phyloP scores from a whole-genome alignment of 2,113 vertebrate species.

The Chaetodon trifascialis region DNA sequence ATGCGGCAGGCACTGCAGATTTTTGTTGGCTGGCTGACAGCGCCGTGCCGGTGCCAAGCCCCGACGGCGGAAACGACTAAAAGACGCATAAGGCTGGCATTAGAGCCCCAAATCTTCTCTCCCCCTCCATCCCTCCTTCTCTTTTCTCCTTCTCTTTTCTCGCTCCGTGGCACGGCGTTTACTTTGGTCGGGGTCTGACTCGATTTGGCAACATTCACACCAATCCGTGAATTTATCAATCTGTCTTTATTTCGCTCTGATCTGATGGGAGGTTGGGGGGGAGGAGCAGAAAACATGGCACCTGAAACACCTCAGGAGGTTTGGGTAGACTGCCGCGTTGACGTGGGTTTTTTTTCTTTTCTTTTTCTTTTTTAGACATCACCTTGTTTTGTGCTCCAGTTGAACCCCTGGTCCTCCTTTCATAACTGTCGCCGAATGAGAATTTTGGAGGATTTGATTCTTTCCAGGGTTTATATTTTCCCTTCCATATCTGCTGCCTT shows the following conservation, averaged over 20 bases:
- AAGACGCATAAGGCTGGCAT: slow-evolving; percentile 94
- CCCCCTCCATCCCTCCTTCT: slow-evolving; percentile 70
- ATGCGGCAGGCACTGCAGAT: slow-evolving; percentile 97
- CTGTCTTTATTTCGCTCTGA: slow-evolving; percentile 66
- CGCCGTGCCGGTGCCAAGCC: slow-evolving; percentile 92
- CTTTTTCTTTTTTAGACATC: slow-evolving; percentile 19
- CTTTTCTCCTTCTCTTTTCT: slow-evolving; percentile 72
- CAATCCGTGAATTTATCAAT: slow-evolving; percentile 69
- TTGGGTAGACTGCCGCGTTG: slow-evolving; percentile 13
- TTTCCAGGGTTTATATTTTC: slow-evolving; percentile 61
- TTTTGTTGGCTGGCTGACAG: slow-evolving; percentile 96
- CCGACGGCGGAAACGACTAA: slow-evolving; percentile 94
- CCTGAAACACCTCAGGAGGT: slow-evolving; percentile 57
- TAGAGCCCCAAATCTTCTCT: slow-evolving; percentile 90
- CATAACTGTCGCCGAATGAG: slow-evolving; percentile 40
- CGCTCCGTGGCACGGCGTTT: slow-evolving; percentile 75
- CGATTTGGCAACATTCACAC: slow-evolving; percentile 66
- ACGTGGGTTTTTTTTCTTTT: neutral
- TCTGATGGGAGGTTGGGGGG: slow-evolving; percentile 14
- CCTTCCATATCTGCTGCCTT: slow-evolving; percentile 69
- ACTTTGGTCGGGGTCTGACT: slow-evolving; percentile 84
- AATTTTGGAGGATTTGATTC: slow-evolving; percentile 59
- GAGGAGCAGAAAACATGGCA: slow-evolving; percentile 48
- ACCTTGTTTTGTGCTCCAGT: slow-evolving; percentile 8
- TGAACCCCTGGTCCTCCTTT: slow-evolving; percentile 31